These are phyloP conservation scores for Anorthoa munda DNA, from an alignment of 2,888 invertebrate species.

Conservation along the genomic window DNA sequence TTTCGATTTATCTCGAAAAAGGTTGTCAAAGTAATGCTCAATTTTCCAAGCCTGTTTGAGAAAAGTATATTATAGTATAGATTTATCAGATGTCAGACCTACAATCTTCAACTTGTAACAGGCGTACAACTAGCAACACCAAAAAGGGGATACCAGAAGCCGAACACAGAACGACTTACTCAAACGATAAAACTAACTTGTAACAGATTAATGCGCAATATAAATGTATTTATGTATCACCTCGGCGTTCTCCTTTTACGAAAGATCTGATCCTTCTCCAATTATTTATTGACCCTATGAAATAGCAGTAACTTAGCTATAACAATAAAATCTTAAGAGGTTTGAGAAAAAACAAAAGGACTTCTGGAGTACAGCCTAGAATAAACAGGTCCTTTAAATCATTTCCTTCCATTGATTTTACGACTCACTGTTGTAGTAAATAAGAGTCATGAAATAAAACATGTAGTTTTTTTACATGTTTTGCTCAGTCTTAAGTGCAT, in stretches of 20 bases:
- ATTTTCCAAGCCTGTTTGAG: no score
- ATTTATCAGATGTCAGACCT: no score
- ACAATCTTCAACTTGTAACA: no score
- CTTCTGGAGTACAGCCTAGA: background rate
- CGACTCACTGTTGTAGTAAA: constrained; percentile 25
- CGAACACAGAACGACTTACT: constrained; percentile 30
- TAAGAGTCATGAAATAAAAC: constrained; percentile 19
- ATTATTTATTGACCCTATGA: constrained; percentile 13
- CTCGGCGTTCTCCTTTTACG: constrained; percentile 15
- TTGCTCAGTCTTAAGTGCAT: constrained; percentile 26
- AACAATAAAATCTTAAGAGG: constrained; percentile 25
- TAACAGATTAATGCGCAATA: constrained; percentile 22
- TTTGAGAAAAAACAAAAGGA: background rate
- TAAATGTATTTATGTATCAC: constrained; percentile 46
- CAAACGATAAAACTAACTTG: constrained; percentile 11
- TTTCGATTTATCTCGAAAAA: no score
- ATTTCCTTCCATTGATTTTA: constrained; percentile 38
- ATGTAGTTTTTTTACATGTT: background rate
- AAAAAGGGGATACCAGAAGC: constrained; percentile 13
- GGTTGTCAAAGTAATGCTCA: no score
- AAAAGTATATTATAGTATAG: no score
- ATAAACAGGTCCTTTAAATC: constrained; percentile 6
- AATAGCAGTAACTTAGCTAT: constrained; percentile 14
- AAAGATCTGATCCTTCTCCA: background rate
- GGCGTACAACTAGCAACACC: background rate